phyloP scores from a whole-genome alignment of 2,113 vertebrate species.

The Lophura nycthemera region DNA sequence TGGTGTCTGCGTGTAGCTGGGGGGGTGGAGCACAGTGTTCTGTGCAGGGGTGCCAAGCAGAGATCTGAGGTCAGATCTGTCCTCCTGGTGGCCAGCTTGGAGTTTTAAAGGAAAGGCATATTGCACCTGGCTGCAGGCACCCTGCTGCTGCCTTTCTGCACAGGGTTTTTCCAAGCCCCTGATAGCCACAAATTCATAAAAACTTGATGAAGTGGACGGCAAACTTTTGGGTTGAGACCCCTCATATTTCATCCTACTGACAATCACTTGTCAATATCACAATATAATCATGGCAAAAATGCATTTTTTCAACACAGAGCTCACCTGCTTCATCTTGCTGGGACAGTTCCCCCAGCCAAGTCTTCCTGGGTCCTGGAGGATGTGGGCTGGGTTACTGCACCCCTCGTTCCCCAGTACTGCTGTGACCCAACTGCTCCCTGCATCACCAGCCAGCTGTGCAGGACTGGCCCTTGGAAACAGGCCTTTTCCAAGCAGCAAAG shows the following conservation, averaged over 20 bases:
- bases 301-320: not conserved
- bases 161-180: not conserved
- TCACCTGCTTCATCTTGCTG: not conserved
- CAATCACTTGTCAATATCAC: not conserved
- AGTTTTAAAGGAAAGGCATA: not conserved
- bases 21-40: not conserved
- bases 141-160: not conserved
- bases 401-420: not conserved
- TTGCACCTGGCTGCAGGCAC: not conserved
- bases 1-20: not conserved
- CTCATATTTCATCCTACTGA: not conserved
- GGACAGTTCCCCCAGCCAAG: no score
- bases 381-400: fast-evolving
- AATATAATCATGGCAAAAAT: not conserved
- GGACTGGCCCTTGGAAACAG: not conserved
- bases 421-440: not conserved
- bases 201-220: not conserved
- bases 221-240: not conserved
- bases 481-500: not conserved
- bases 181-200: not conserved
- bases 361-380: not conserved
- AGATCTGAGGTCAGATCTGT: fast-evolving
- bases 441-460: not conserved
- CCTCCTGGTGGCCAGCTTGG: not conserved
- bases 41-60: not conserved